Evolutionary conservation across 1,140 invertebrate species (phyloP).

Genomic region (Heliconius nattereri): DNA sequence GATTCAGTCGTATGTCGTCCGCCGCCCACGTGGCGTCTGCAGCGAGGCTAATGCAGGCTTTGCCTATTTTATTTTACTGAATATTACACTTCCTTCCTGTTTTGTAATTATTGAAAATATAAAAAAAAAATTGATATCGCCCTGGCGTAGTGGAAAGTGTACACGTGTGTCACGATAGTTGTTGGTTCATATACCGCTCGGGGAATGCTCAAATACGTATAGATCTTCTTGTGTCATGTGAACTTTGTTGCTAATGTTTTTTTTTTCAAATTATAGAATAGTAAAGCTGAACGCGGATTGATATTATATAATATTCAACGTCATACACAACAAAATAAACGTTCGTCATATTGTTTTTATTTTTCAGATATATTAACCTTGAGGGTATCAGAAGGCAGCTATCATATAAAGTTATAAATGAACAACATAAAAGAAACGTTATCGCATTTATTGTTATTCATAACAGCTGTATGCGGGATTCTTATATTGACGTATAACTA

Average conservation of each 20-base stretch:
- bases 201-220: no score
- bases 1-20: constrained; percentile 36
- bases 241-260: no score
- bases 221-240: no score
- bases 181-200: no score
- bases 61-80: constrained; percentile 15
- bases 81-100: not conserved
- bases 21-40: constrained; percentile 39
- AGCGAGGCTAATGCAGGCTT: constrained; percentile 21
- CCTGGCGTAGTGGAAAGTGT: no score
- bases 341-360: not conserved
- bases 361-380: not conserved
- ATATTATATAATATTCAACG: not conserved
- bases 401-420: not conserved
- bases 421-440: not conserved
- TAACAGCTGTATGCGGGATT: constrained; percentile 31
- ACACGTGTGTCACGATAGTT: no score
- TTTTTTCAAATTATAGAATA: no score
- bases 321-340: not conserved
- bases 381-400: not conserved
- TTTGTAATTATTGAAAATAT: not conserved
- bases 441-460: not conserved
- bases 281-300: no score
- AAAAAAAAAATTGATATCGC: not conserved
- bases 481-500: constrained; percentile 40